phyloP scores from a whole-genome alignment of 2,888 invertebrate species.

The Zygothrica quintamaculata region DNA sequence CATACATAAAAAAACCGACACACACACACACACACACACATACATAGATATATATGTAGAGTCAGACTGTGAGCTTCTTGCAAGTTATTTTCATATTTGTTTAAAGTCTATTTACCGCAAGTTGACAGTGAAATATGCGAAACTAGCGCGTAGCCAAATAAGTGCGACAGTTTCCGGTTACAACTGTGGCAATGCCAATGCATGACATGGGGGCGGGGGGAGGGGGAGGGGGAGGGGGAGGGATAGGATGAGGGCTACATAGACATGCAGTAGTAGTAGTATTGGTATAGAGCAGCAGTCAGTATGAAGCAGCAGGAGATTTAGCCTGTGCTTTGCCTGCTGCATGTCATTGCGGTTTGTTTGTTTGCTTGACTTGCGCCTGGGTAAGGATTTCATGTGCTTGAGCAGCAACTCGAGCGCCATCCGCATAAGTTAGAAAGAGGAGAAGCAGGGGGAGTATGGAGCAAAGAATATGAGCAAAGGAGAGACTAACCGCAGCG shows the following conservation, averaged over 20 bases:
- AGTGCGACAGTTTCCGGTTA: constrained; percentile 79
- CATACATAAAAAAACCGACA: constrained; percentile 13
- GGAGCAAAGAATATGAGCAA: neutral
- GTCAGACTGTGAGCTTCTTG: constrained; percentile 52
- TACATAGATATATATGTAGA: constrained; percentile 8
- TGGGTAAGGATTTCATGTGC: constrained; percentile 78
- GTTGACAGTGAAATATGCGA: constrained; percentile 79
- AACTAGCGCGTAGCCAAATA: constrained; percentile 79
- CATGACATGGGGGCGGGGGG: neutral
- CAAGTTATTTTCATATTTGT: constrained; percentile 78
- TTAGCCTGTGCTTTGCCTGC: constrained; percentile 60
- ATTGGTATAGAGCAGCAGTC: neutral
- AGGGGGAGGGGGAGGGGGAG: constrained; percentile 9
- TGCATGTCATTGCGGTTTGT: constrained; percentile 78
- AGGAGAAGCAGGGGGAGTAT: neutral
- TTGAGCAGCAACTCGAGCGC: constrained; percentile 57
- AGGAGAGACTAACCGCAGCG: constrained; percentile 71
- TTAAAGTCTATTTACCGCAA: constrained; percentile 79
- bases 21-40: constrained; percentile 18
- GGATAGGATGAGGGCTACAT: too few relatives aligned
- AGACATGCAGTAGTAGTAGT: constrained; percentile 10
- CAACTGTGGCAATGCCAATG: constrained; percentile 74
- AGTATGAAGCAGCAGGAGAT: constrained; percentile 48
- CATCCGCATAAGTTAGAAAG: neutral
- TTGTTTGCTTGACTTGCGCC: constrained; percentile 78